phyloP scores from a whole-genome alignment of 2,797 vertebrate genomes.

The Anas bernieri region DNA sequence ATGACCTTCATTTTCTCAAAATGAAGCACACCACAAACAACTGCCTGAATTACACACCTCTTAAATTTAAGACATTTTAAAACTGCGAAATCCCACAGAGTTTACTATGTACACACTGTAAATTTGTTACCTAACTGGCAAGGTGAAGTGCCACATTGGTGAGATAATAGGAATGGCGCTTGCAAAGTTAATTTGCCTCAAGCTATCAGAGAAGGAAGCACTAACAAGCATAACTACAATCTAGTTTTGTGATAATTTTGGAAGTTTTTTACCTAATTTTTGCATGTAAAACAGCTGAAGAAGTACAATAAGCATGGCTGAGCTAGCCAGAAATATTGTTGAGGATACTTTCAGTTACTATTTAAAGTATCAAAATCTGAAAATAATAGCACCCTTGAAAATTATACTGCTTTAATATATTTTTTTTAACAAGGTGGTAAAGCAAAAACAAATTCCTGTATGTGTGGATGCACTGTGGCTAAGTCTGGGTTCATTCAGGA shows the following conservation, averaged over 20 bases:
- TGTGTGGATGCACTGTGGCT: background rate
- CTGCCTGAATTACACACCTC: background rate
- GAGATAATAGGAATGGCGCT: background rate
- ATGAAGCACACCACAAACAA: background rate
- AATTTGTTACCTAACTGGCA: background rate
- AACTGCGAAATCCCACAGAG: background rate
- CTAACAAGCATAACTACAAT: background rate
- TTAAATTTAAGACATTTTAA: background rate
- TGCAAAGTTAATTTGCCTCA: background rate
- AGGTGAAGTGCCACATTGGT: background rate
- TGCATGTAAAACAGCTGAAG: background rate
- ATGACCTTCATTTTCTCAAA: background rate
- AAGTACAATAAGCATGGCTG: background rate
- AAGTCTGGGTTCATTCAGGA: background rate
- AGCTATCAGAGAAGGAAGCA: background rate
- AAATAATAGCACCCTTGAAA: background rate
- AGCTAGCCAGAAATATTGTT: background rate
- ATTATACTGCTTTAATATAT: background rate
- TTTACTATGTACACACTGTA: background rate
- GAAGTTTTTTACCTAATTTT: background rate
- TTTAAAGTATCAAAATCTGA: background rate
- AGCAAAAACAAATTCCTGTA: background rate
- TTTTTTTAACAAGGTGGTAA: background rate
- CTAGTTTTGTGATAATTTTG: background rate
- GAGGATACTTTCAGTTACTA: background rate